Evolutionary conservation across 2,113 vertebrate genomes (phyloP), one percentile per base, ranked within the genome.

Genomic region (Neoarius graeffei): DNA sequence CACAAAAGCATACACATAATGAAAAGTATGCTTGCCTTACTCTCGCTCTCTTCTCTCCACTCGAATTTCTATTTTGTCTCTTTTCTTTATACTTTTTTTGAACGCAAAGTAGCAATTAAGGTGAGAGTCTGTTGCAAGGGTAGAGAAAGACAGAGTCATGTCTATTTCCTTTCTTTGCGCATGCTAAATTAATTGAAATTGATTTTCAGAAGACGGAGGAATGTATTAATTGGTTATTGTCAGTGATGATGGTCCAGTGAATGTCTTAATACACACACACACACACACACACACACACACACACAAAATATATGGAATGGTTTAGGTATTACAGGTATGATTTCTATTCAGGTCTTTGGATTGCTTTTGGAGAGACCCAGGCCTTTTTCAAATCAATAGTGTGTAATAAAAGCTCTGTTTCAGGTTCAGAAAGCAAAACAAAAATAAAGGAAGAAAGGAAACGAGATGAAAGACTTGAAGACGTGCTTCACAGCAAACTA

Each of bases 81-180:
- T 50, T 15, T 74, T 11, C 5, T 79, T 54, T 14, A 30, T 64
- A 56, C 48, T 27, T 64, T 83, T 54, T 30, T 27, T 8, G 50
- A n/a, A 42, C 86, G 86, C 87, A 91, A 92, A 88, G 89, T 90
- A 90, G 86, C 92, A 93, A 93, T 93, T 93, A 92, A 92, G 92
- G 69, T 86, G 64, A 91, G 85, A 90, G 88, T 59, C 85, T 90
- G 85, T 85, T 67, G 60, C 11, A 17, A 15, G 81, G 59, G 69
- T n/a, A 74, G 60, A 60, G 77, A 69, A 60, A 25, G 85, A 90
- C 20, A 87, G 81, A 74, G 85, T 85, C 66, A 50, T 30, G 82
- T 82, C 79, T 10, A 42, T 83, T 88, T 74, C 30, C 48, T 91
- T 82, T 54, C 35, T 92, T 90, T 85, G 62, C 54, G 52, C 66